Conservation (phyloP, 2,113 vertebrate genomes). For the Marmota monax region DNA sequence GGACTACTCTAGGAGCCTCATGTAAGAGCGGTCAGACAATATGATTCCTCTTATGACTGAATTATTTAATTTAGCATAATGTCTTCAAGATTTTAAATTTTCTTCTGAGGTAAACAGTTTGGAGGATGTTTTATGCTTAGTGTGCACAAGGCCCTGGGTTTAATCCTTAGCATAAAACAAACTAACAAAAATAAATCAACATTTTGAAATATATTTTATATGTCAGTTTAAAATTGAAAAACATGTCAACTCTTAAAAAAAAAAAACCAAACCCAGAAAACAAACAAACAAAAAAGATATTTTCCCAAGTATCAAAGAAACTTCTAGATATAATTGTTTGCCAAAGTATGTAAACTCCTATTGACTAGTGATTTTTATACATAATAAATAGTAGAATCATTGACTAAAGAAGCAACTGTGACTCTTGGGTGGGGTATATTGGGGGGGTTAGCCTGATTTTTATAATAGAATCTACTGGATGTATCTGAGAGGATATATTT, state of each 20-base stretch:
- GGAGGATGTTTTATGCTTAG: background rate
- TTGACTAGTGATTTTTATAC: background rate
- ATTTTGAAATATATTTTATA: background rate
- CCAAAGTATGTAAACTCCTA: slow-evolving; percentile 7
- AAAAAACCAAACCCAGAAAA: too few species aligned
- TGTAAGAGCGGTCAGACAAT: background rate
- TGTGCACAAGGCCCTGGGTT: background rate
- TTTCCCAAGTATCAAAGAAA: slow-evolving; percentile 5
- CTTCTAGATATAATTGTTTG: background rate
- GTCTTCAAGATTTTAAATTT: slow-evolving; percentile 26
- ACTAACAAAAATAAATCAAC: background rate
- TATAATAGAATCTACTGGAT: background rate
- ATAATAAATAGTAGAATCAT: background rate
- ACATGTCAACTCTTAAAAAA: background rate
- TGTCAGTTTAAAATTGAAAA: background rate
- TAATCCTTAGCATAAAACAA: background rate
- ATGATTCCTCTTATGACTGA: background rate
- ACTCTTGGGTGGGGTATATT: background rate
- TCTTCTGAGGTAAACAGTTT: slow-evolving; percentile 16
- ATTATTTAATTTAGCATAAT: slow-evolving; percentile 25
- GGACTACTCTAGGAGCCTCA: background rate
- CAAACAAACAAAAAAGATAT: too few species aligned
- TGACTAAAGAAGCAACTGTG: background rate
- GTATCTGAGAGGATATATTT: background rate
- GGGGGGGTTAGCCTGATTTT: background rate